Base-by-base conservation (phyloP, 2,888 invertebrate genomes). In the Pyrrhia umbra region DNA sequence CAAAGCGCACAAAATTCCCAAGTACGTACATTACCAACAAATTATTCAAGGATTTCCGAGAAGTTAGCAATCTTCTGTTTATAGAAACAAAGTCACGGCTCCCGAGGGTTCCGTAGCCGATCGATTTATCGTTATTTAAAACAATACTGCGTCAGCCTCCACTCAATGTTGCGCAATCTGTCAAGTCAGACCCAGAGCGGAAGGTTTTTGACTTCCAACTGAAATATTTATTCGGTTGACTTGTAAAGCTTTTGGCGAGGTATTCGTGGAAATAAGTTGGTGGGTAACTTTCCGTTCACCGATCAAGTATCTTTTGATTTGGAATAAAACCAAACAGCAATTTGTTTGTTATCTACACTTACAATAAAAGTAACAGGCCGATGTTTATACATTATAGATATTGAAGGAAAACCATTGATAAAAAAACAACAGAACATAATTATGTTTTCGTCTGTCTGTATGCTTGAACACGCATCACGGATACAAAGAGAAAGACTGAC, bases 91-190 rank as follows among this genome's bases (percentile, higher is more conserved):
- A 68, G 42, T 67, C 46, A 25, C 20, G 25, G 60, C 20, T 21
- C 69, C 43, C 54, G 6, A 16, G 56, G 50, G 66, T 51, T 59
- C 45, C 30, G 21, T 62, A 54, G 39, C 6, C 51, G 54, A 62
- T 75, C 57, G 66, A 67, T 75, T 73, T 59, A 66, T n/a, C 42
- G 40, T 73, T 77, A 40, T 39, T 66, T 64, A 66, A 62, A 65
- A 63, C 58, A 66, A 61, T 51, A 62, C 63, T 42, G 43, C 20
- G 55, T 66, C 50, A 63, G 68, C 64, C 27, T 52, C 42, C 18
- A 54, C 50, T 30, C 15, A 46, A 68, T 23, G 55, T 8, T 67
- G 51, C 46, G 49, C 16, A 60, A 58, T 65, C 49, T 54, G 55
- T 77, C 77, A 71, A 39, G 57, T 8, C 45, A 34, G 39, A 10